phyloP scores from a whole-genome alignment of 2,888 invertebrate species.

The Danaus chrysippus region DNA sequence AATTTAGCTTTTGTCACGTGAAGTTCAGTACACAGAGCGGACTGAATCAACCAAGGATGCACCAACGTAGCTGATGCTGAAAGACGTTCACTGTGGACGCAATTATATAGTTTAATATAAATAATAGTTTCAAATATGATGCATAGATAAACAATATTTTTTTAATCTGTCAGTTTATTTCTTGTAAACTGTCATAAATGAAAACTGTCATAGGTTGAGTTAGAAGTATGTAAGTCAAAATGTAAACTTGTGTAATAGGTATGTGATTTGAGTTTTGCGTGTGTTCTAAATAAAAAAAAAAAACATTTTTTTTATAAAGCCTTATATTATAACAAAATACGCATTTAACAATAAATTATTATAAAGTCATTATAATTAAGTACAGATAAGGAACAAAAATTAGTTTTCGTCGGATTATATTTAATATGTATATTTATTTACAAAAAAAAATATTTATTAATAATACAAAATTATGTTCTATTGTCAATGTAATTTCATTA shows the following conservation, averaged over 20 bases:
- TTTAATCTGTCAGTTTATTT: too few relatives aligned
- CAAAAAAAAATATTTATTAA: slow-evolving; percentile 27
- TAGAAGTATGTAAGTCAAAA: background rate
- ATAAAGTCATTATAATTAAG: slow-evolving; percentile 52
- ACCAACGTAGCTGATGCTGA: slow-evolving; percentile 84
- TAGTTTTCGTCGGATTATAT: slow-evolving; percentile 33
- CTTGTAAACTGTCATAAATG: too few relatives aligned
- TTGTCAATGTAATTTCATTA: slow-evolving; percentile 41
- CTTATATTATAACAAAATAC: slow-evolving; percentile 66
- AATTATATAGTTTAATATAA: slow-evolving; percentile 5
- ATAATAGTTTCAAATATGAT: background rate
- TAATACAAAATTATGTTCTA: slow-evolving; percentile 37
- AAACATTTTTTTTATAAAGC: slow-evolving; percentile 40
- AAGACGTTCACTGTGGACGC: slow-evolving; percentile 82
- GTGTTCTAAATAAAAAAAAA: slow-evolving; percentile 17
- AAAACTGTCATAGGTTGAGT: too few relatives aligned
- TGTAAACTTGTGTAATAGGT: background rate
- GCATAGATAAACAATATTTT: too few relatives aligned
- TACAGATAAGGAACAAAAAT: slow-evolving; percentile 66
- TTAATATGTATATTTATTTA: slow-evolving; percentile 35
- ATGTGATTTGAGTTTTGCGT: background rate
- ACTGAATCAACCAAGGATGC: slow-evolving; percentile 88
- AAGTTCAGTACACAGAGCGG: slow-evolving; percentile 82
- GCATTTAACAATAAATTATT: slow-evolving; percentile 67
- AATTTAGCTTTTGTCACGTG: slow-evolving; percentile 88